Percentiles rank a stretch among this genome's conserved stretches.
phyloP scores from a whole-genome alignment of 1,140 invertebrate genomes.

The Macrobrachium nipponense region DNA sequence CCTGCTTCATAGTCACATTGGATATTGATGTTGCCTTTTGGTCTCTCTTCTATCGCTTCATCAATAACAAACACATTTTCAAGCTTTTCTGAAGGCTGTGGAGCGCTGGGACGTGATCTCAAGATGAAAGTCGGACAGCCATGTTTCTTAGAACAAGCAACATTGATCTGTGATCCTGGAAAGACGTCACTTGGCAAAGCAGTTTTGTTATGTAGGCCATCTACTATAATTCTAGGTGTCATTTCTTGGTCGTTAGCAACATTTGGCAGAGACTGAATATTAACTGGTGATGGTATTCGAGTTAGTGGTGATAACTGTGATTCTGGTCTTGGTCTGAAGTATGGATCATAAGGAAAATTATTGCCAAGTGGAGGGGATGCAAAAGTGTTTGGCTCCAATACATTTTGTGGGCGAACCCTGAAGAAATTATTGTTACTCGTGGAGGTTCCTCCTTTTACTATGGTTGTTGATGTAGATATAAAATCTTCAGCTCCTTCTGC shows the following conservation, averaged over 20 bases:
- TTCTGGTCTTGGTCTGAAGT: not conserved
- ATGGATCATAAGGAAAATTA: not conserved
- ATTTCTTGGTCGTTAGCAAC: too few species aligned
- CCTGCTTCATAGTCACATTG: slow-evolving; percentile 21
- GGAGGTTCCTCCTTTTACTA: slow-evolving; percentile 31
- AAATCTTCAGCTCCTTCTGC: slow-evolving; percentile 18
- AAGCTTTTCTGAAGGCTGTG: not conserved
- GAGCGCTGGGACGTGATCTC: slow-evolving; percentile 2
- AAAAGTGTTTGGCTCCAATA: too few species aligned
- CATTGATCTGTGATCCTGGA: slow-evolving; percentile 21
- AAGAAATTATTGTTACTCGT: slow-evolving; percentile 40
- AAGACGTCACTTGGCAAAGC: slow-evolving; percentile 23
- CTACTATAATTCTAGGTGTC: slow-evolving; percentile 26
- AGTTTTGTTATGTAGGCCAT: slow-evolving; percentile 18
- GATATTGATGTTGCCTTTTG: slow-evolving; percentile 31
- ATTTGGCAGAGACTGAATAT: not conserved
- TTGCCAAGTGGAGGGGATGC: not conserved
- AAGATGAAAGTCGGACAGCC: slow-evolving; percentile 32
- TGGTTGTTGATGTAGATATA: slow-evolving; percentile 28
- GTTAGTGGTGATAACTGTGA: not conserved
- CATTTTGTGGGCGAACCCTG: not conserved
- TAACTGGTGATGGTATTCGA: too few species aligned
- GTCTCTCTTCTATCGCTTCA: slow-evolving; percentile 19
- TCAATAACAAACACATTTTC: slow-evolving; percentile 5
- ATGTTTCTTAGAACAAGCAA: slow-evolving; percentile 18